Percentiles rank a stretch among this genome's conserved stretches.
Evolutionary conservation across 2,888 invertebrate species (phyloP).

Genomic region (Cryptosula pallasiana): DNA sequence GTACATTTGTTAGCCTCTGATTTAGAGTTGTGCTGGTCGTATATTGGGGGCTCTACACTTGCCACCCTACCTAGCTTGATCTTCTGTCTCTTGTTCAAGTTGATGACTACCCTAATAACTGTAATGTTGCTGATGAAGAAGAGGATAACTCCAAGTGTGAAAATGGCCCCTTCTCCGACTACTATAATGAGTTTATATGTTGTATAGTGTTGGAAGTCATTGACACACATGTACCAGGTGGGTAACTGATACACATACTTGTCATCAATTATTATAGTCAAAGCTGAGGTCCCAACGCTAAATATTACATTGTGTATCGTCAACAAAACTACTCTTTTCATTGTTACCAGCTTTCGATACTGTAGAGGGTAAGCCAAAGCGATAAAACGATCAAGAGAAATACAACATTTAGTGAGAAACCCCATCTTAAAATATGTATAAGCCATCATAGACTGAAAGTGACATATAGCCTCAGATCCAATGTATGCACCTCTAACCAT

Average conservation of each 20-base stretch:
- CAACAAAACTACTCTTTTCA: not conserved
- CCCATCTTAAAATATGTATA: slow-evolving; percentile 22
- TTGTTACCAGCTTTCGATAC: slow-evolving; percentile 13
- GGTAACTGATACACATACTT: slow-evolving; percentile 1
- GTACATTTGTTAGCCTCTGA: not conserved
- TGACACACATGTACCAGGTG: slow-evolving; percentile 16
- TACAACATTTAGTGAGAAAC: slow-evolving; percentile 21
- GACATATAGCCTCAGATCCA: not conserved
- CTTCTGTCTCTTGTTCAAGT: not conserved
- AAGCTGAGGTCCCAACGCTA: slow-evolving; percentile 8
- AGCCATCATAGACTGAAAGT: slow-evolving; percentile 19
- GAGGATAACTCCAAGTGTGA: slow-evolving; percentile 2
- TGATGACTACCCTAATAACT: not conserved
- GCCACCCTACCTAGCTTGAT: not conserved
- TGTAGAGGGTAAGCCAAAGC: slow-evolving; percentile 13
- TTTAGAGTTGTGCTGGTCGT: not conserved
- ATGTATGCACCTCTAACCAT: not conserved
- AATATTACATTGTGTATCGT: not conserved
- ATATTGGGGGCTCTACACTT: not conserved
- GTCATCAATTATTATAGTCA: not conserved
- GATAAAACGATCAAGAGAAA: slow-evolving; percentile 1
- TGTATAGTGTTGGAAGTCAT: slow-evolving; percentile 6
- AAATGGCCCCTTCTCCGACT: not conserved
- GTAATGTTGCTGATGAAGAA: slow-evolving; percentile 15
- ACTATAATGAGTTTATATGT: not conserved